A percentile compares a stretch with the other conserved stretches of the same genome.
phyloP scores from a whole-genome alignment of 2,113 vertebrate species.

The Ophthalmolycus amberensis region DNA sequence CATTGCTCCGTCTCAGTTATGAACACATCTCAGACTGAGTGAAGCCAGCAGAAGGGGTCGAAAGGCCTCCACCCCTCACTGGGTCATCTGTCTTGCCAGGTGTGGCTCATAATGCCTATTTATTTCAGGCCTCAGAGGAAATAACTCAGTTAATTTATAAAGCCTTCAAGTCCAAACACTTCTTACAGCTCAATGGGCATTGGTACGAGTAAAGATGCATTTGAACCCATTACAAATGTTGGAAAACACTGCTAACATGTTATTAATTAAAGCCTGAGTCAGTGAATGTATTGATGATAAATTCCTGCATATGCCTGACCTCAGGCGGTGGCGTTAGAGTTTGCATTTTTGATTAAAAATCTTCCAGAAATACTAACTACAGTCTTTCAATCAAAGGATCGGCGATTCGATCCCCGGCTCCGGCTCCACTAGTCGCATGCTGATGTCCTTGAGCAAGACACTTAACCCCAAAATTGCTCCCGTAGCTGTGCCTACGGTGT shows the following conservation, averaged over 20 bases:
- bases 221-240: conserved; percentile 35
- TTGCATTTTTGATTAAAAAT: conserved; percentile 25
- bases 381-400: no score
- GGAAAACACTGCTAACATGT: no score
- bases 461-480: no score
- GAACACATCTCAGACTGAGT: conserved; percentile 32
- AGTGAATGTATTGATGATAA: conserved; percentile 30
- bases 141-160: conserved; percentile 55
- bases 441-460: no score
- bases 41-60: conserved; percentile 39
- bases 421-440: no score
- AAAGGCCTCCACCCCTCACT: conserved; percentile 28
- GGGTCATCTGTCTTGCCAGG: conserved; percentile 58
- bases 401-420: no score
- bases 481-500: no score
- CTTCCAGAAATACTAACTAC: not conserved
- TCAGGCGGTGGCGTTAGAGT: conserved; percentile 12
- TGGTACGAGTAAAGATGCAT: not conserved
- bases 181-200: conserved; percentile 8
- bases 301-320: conserved; percentile 30
- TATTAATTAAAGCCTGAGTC: conserved; percentile 34
- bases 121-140: conserved; percentile 34
- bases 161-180: conserved; percentile 46
- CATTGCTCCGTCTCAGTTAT: conserved; percentile 22
- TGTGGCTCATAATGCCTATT: conserved; percentile 45